Base-by-base conservation (phyloP, 92 coral and sea anemone species). In the Epizoanthus stellaris region DNA sequence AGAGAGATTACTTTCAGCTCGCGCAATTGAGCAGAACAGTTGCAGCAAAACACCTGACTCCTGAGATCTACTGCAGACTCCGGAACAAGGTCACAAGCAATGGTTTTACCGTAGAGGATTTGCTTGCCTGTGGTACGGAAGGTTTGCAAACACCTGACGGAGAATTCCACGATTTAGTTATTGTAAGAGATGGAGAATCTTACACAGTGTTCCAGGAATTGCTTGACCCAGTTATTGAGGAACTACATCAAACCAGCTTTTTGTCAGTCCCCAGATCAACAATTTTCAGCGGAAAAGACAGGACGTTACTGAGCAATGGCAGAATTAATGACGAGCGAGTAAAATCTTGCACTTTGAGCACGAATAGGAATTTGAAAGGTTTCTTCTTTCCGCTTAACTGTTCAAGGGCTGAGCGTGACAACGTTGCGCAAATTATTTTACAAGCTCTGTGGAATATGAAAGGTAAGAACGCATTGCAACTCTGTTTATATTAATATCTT, bases 141-240 rank as follows among this genome's bases (percentile, higher is more conserved):
- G 70, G 47, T 4, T 63, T 62, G 43, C 72, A 63, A 57, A 8
- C 49, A 42, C 43, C 5, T 4, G 72, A 23, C 14, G 72, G 30
- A 64, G 72, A 21, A n/a, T 3, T 9, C 17, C 20, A 43, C 7
- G 39, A 45, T 63, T 43, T 63, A 45, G 72, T 77, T 77, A 38
- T 88, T 8, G 85, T 86, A 5, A 82, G 82, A 25, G 91, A 88
- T 60, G 88, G 75, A 40, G 85, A 88, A 43, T 70, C 85, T 5
- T 88, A 83, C 49, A 77, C 79, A 42, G 82, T 60, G 20, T 88
- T 88, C 40, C 80, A 74, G 1, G 80, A 53, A 47, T 59, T 88
- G 59, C 73, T 76, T n/a, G 80, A 76, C 42, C 85, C 91, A 25
- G n/a, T 83, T 49, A 70, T 83, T 21, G 76, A 59, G 53, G 49